Evolutionary conservation across 2,888 invertebrate species (phyloP).

Genomic region (Phyllotreta cruciferae): DNA sequence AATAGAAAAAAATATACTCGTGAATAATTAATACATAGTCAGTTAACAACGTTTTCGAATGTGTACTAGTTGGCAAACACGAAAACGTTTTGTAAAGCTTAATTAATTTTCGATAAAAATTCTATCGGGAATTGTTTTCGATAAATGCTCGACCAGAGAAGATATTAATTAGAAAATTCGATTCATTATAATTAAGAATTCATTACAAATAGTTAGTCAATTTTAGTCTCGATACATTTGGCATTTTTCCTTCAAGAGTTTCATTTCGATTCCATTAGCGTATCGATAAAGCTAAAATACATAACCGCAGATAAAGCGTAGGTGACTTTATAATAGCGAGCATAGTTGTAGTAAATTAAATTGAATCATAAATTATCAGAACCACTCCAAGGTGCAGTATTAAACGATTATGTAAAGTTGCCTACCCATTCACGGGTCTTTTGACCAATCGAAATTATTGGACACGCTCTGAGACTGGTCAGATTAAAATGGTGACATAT

Average conservation of each 20-base stretch:
- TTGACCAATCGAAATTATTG: conserved; percentile 30
- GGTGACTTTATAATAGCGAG: conserved; percentile 34
- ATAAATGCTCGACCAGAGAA: background rate
- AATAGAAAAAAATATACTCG: no score
- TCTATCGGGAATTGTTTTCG: background rate
- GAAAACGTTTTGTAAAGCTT: conserved; percentile 5
- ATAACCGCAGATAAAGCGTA: conserved; percentile 35
- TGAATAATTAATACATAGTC: no score
- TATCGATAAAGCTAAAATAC: conserved; percentile 17
- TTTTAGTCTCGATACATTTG: background rate
- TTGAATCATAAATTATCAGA: conserved; percentile 33
- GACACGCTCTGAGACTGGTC: conserved; percentile 25
- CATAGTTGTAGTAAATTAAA: conserved; percentile 33
- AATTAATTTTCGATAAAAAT: conserved; percentile 5
- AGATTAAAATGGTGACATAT: conserved; percentile 27
- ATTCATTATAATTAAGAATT: background rate
- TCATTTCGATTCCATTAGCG: no score
- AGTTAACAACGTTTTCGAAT: background rate
- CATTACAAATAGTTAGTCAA: background rate
- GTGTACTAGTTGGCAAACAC: conserved; percentile 1
- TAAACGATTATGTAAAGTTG: conserved; percentile 29
- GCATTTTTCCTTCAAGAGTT: no score
- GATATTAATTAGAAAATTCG: no score
- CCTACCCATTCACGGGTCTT: conserved; percentile 30
- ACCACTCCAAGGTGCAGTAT: conserved; percentile 30